Evolutionary conservation across 1,140 invertebrate species (phyloP), one percentile per base, ranked within the genome.

Genomic region (Batillaria attramentaria): DNA sequence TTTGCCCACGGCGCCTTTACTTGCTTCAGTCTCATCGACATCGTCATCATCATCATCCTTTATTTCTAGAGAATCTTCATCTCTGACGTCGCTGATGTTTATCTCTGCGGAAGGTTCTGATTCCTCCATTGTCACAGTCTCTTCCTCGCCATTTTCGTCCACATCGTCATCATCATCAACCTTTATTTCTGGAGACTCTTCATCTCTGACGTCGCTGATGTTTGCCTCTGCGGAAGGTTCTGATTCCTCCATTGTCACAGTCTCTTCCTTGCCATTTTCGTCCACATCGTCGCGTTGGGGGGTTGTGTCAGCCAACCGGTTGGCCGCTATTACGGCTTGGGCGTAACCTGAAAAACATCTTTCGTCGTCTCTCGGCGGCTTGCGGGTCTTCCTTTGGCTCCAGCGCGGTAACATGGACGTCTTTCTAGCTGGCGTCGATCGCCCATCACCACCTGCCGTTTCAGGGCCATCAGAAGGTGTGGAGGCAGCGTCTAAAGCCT

Each of bases 331-430:
- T n/a, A 46, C 68, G 41, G 33, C 4, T 10, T 46, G 28, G 20
- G 68, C 5, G 33, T 70, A 70, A 5, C 68, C 42, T 24, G 41
- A n/a, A 3, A 42, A 70, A 70, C 68, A 70, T 70, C 33, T 46
- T 70, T 31, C 41, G 28, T 5, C 68, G 5, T 8, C 68, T 24
- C 18, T 43, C 68, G 4, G 41, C 43, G 24, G 68, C 68, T 20
- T 70, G 20, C 18, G 68, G 31, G 2, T 70, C 68, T 31, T 70
- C 68, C 2, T 39, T 4, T 13, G 68, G 68, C 24, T 39, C 50
- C 42, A 70, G 28, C 0, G 68, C 50, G 24, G 68, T 28, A 2
- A 42, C n/a, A 43, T 3, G 10, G 41, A n/a, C 3, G 41, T 46
- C 62, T 13, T 24, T 6, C 13, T 6, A 35, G 62, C 6, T 5